Percentiles rank a stretch among this genome's conserved stretches.
These are phyloP conservation scores for Fissipunctia ypsillon DNA, from an alignment of 2,888 invertebrate genomes.

Conservation along the genomic window DNA sequence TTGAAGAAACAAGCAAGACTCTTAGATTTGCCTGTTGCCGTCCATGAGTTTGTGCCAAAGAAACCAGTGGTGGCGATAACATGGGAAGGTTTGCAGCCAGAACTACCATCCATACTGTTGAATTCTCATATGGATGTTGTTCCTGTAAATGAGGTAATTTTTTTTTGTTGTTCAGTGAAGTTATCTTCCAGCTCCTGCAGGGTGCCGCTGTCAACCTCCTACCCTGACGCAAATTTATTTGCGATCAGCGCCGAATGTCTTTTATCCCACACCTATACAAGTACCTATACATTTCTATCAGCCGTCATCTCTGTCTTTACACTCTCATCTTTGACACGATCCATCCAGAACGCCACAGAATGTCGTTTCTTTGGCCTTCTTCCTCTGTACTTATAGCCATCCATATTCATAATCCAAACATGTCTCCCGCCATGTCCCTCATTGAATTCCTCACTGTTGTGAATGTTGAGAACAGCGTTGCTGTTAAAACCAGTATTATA, in stretches of 20 bases:
- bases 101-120: slow-evolving; percentile 93
- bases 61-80: slow-evolving; percentile 96
- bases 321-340: not conserved
- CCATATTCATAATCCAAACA: too few species aligned
- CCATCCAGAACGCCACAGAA: not conserved
- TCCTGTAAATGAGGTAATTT: slow-evolving; percentile 94
- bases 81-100: slow-evolving; percentile 94
- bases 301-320: not conserved
- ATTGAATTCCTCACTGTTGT: too few species aligned
- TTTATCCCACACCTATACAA: not conserved
- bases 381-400: not conserved
- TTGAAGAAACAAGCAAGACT: slow-evolving; percentile 92
- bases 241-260: not conserved
- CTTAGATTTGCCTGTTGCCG: slow-evolving; percentile 91
- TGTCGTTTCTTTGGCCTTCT: not conserved
- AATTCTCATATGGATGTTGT: slow-evolving; percentile 99
- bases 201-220: not conserved
- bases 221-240: not conserved
- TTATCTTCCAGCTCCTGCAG: too few species aligned
- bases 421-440: not conserved
- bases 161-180: not conserved
- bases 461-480: too few species aligned
- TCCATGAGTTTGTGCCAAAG: slow-evolving; percentile 87
- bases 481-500: too few species aligned
- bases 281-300: not conserved